These are phyloP conservation scores for Orchesellides sinensis DNA, from an alignment of 2,888 invertebrate species.

Conservation along the genomic window DNA sequence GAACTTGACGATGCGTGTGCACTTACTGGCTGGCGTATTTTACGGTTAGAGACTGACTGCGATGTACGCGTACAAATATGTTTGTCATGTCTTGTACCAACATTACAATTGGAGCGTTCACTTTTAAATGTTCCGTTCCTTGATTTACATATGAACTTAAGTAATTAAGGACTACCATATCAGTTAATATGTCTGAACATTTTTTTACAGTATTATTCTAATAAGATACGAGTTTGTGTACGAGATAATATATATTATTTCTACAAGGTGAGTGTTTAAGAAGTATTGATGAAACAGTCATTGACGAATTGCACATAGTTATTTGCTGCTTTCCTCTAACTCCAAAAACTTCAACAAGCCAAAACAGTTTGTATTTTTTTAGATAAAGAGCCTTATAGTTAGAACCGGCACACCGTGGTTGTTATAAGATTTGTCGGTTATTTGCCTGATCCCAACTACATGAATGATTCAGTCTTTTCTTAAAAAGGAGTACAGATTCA, in stretches of 20 bases:
- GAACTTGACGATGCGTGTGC: neutral
- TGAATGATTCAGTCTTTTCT: constrained; percentile 64
- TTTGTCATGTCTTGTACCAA: neutral
- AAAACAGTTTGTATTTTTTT: no score
- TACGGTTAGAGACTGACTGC: neutral
- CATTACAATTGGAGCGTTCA: no score
- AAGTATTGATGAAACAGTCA: constrained; percentile 56
- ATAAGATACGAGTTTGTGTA: neutral
- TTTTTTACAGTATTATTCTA: neutral
- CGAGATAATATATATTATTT: neutral
- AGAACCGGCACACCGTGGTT: no score
- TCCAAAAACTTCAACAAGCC: constrained; percentile 29
- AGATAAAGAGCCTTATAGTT: constrained; percentile 48
- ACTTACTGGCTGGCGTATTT: neutral
- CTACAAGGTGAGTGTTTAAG: constrained; percentile 35
- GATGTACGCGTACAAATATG: neutral
- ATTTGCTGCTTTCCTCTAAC: constrained; percentile 27
- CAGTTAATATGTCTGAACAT: no score
- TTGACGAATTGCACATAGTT: constrained; percentile 61
- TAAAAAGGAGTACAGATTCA: constrained; percentile 62
- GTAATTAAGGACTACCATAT: no score
- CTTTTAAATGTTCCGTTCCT: no score
- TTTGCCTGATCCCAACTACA: constrained; percentile 45
- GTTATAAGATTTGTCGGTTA: constrained; percentile 17
- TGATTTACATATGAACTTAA: no score